Evolutionary conservation across 2,113 vertebrate species (phyloP).

Genomic region (Zapus hudsonius): DNA sequence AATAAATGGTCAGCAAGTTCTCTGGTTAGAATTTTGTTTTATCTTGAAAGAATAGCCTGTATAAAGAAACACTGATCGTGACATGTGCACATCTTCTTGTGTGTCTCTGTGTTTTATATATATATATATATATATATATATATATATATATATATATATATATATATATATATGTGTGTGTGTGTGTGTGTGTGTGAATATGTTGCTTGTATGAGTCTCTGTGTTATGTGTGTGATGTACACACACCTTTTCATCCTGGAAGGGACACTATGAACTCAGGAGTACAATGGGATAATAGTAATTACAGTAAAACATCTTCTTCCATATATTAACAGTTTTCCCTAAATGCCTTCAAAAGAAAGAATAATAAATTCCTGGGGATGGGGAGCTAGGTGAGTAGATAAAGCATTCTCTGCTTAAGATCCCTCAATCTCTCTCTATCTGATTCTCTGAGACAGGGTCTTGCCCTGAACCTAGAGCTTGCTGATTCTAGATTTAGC

Average conservation of each 20-base stretch:
- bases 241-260: neutral
- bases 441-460: too few relatives aligned
- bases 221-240: neutral
- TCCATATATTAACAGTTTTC: neutral
- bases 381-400: too few relatives aligned
- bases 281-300: neutral
- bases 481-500: too few relatives aligned
- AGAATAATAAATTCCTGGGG: too few relatives aligned
- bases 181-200: neutral
- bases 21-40: neutral
- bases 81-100: neutral
- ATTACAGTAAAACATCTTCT: neutral
- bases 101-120: neutral
- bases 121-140: too few relatives aligned
- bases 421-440: too few relatives aligned
- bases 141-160: too few relatives aligned
- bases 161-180: too few relatives aligned
- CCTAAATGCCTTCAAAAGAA: neutral
- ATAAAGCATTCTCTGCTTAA: too few relatives aligned
- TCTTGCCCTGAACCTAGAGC: too few relatives aligned
- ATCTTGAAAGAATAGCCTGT: neutral
- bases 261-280: neutral
- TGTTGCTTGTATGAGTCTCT: neutral
- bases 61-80: neutral
- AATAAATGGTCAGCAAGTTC: neutral